phyloP scores from a whole-genome alignment of 2,113 vertebrate species.

The Tyto alba region DNA sequence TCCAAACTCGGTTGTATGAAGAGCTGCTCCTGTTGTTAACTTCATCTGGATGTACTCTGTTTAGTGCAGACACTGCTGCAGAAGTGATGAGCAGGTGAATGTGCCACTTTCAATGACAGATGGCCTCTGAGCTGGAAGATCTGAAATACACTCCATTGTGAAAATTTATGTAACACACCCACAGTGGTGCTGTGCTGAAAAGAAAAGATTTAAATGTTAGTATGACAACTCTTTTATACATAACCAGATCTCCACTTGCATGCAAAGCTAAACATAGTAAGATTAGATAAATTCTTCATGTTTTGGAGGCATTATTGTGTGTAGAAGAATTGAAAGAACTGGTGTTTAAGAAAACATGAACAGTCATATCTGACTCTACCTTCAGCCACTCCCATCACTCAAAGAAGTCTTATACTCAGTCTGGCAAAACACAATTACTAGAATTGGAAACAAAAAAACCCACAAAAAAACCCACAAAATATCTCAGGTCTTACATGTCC shows the following conservation, averaged over 20 bases:
- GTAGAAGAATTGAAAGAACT: not conserved
- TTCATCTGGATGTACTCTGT: not conserved
- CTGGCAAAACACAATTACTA: not conserved
- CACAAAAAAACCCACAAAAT: not conserved
- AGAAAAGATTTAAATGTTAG: constrained; percentile 13
- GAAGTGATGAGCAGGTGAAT: constrained; percentile 1
- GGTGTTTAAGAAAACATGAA: not conserved
- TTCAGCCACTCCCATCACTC: not conserved
- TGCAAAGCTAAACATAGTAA: not conserved
- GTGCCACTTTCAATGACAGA: constrained; percentile 16
- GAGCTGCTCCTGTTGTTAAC: not conserved
- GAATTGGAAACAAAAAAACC: not conserved
- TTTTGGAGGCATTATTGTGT: not conserved
- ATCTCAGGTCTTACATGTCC: not conserved
- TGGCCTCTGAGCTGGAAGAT: not conserved
- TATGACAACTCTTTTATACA: not conserved
- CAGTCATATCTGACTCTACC: not conserved
- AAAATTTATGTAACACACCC: constrained; percentile 41
- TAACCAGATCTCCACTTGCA: not conserved
- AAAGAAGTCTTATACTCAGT: not conserved
- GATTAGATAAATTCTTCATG: not conserved
- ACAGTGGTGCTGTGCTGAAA: not conserved
- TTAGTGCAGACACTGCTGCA: not conserved
- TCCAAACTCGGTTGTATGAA: not conserved
- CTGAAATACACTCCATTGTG: constrained; percentile 10